phyloP scores from a whole-genome alignment of 2,888 invertebrate genomes.

The Priocnemis perturbator region DNA sequence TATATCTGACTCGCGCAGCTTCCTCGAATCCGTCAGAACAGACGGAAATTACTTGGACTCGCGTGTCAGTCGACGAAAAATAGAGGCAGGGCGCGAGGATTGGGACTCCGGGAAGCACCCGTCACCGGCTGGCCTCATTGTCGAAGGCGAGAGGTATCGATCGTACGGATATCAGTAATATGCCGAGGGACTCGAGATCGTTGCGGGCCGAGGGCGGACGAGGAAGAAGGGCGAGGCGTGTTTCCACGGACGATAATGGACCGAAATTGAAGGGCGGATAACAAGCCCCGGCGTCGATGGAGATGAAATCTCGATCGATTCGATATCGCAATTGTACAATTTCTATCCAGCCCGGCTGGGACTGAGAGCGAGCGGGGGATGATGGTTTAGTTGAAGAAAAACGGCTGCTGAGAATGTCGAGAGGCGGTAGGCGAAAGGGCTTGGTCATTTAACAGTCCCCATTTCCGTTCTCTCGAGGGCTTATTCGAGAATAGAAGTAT shows the following conservation, averaged over 20 bases:
- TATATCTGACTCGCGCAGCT: no score
- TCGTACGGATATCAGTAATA: no score
- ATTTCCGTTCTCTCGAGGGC: not conserved
- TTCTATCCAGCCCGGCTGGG: no score
- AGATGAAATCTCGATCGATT: constrained; percentile 14
- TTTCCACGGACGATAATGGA: constrained; percentile 16
- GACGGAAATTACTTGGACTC: constrained; percentile 38
- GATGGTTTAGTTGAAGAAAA: no score
- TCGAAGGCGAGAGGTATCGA: not conserved
- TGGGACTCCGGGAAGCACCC: no score
- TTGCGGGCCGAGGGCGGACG: no score
- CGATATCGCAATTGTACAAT: no score
- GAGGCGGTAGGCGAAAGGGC: not conserved
- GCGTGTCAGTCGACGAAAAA: constrained; percentile 13
- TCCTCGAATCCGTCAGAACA: not conserved
- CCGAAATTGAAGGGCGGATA: constrained; percentile 11
- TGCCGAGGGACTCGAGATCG: no score
- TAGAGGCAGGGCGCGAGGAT: no score
- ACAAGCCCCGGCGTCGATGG: constrained; percentile 5
- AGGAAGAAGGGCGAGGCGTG: not conserved
- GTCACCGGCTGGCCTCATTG: not conserved
- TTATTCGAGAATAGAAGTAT: no score
- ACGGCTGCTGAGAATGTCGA: no score
- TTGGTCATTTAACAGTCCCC: constrained; percentile 24
- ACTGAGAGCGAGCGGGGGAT: no score